These are phyloP conservation scores for Cremastobaeus sp. DNA, from an alignment of 2,888 invertebrate genomes.

Conservation along the genomic window DNA sequence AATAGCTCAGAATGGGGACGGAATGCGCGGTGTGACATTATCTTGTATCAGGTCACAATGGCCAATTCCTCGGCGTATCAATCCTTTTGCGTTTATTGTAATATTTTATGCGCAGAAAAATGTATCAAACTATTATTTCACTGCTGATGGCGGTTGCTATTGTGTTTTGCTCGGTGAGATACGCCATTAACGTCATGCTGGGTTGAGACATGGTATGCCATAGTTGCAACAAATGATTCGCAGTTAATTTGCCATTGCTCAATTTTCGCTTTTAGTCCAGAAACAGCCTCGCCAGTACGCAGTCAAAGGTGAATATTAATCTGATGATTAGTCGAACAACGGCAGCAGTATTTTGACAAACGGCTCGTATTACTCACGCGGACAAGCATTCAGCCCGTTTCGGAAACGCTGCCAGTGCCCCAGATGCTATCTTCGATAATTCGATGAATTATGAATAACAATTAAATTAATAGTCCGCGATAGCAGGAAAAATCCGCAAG, in stretches of 20 bases:
- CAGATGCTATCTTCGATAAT: no score
- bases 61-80: constrained; percentile 15
- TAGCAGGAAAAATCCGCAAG: no score
- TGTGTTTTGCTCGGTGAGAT: constrained; percentile 16
- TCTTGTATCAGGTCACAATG: constrained; percentile 18
- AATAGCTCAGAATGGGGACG: constrained; percentile 15
- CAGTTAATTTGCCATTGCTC: constrained; percentile 44
- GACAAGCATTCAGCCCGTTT: no score
- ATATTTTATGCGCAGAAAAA: constrained; percentile 24
- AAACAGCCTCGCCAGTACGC: background rate
- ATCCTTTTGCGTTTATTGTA: constrained; percentile 25
- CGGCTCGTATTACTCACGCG: no score
- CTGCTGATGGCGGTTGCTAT: constrained; percentile 31
- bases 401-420: no score
- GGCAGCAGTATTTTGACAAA: background rate
- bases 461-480: no score
- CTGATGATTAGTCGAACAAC: background rate
- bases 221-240: constrained; percentile 43
- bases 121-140: constrained; percentile 38
- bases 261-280: constrained; percentile 26
- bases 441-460: no score
- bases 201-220: constrained; percentile 23
- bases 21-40: constrained; percentile 25
- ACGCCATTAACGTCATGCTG: constrained; percentile 38
- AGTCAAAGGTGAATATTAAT: background rate